These are phyloP conservation scores for Diabrotica virgifera DNA, from an alignment of 1,140 invertebrate genomes.

Conservation along the genomic window DNA sequence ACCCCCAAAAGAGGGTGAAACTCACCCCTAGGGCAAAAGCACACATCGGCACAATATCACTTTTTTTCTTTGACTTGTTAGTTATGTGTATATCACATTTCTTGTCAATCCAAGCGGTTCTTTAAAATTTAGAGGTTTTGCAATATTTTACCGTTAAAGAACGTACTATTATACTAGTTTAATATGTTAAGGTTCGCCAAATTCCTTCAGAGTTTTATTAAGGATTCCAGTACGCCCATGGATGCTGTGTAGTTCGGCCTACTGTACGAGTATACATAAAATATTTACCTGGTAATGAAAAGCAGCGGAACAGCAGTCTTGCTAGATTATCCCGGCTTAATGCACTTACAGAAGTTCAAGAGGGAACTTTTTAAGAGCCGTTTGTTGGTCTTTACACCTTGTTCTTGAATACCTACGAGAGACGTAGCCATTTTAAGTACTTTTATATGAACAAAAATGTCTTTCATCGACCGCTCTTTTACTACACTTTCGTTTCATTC, in stretches of 20 bases:
- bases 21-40: no score
- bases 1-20: no score
- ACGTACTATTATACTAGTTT: no score
- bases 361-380: neutral
- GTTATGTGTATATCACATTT: no score
- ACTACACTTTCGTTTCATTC: constrained; percentile 1
- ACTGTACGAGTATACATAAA: constrained; percentile 5
- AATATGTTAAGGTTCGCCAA: no score
- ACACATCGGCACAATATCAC: no score
- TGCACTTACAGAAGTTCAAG: constrained; percentile 1
- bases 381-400: constrained; percentile 11
- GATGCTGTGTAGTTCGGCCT: neutral
- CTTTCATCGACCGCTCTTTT: constrained; percentile 1
- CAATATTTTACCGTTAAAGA: no score
- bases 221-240: neutral
- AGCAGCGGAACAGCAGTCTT: constrained; percentile 4
- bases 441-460: neutral
- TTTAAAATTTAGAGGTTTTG: no score
- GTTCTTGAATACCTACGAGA: neutral
- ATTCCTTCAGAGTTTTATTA: no score
- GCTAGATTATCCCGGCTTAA: constrained; percentile 14
- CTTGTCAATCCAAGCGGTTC: no score
- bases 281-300: constrained; percentile 19
- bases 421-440: neutral
- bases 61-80: no score